Base-by-base conservation (phyloP, 2,888 invertebrate genomes). In the Leptopilina myrica region DNA sequence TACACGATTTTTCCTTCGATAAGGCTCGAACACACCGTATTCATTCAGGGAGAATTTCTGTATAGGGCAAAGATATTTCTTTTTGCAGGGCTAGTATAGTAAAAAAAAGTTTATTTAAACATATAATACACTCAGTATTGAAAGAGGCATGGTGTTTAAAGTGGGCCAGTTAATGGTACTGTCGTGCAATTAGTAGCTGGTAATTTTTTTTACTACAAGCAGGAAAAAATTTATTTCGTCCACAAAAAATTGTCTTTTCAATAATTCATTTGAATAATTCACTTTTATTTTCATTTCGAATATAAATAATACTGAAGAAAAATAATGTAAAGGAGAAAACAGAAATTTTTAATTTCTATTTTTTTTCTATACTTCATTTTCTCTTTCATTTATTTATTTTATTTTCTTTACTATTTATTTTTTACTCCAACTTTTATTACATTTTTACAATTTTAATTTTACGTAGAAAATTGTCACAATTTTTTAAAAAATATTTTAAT, bases 61-160 rank as follows among this genome's bases (percentile, higher is more conserved):
- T 11, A 73, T 8, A 40, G 73, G 56, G 56, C 56, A 73, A 73
- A 73, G 53, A 56, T 56, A 73, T 73, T 73, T 73, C n/a, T 73
- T 40, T 11, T 49, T 73, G 53, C 73, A 73, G 73, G 73, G 73
- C 73, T 73, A 73, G 73, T 73, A 73, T 73, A 73, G 56, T 73
- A 73, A 53, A 73, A 53, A 73, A 49, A 49, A 49, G 49, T 49
- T 49, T 49, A 56, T 73, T 73, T 83, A 79, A 78, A 81, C 79
- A 77, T 69, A 53, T 67, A 76, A 80, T 81, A 80, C 77, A 76
- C 76, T 67, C 66, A 83, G 76, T 79, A 81, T 80, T 81, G 76
- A 80, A 79, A 83, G 78, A 81, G 83, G 81, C 83, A 83, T 83
- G 83, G 83, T 83, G 81, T 81, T 81, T 49, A 49, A 79, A 80